A percentile compares a stretch with the other conserved stretches of the same genome.
These are phyloP conservation scores for Neolamprologus longior DNA, from an alignment of 2,113 vertebrate genomes.

Conservation along the genomic window DNA sequence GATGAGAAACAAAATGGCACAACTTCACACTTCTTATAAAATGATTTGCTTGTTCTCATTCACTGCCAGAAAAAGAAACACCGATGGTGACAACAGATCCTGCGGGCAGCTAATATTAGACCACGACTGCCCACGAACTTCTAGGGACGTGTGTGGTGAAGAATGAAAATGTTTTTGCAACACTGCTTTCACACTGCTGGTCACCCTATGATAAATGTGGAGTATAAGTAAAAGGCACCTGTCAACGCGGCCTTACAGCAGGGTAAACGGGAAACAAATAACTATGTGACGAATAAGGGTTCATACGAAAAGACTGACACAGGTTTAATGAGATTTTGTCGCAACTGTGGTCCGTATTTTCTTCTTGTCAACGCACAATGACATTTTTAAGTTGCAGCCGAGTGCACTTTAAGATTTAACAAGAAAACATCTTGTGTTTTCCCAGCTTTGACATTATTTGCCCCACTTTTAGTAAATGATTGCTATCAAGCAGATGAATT, in stretches of 20 bases:
- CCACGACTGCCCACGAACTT: neutral
- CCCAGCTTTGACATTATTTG: neutral
- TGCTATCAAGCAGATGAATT: neutral
- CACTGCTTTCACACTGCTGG: neutral
- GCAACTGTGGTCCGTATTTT: neutral
- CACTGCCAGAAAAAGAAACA: neutral
- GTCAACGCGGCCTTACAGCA: neutral
- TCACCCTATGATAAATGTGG: neutral
- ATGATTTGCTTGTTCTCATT: neutral
- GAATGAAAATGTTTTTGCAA: neutral
- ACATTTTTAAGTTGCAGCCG: neutral
- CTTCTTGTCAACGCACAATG: neutral
- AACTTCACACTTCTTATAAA: neutral
- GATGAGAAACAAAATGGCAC: neutral
- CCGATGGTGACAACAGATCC: neutral
- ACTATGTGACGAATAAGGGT: neutral
- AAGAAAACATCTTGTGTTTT: neutral
- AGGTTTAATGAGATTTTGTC: slow-evolving; percentile 22
- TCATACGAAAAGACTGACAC: neutral
- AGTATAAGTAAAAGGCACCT: neutral
- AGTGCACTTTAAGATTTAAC: neutral
- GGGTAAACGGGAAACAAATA: neutral
- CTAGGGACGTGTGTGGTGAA: neutral
- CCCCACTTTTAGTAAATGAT: neutral
- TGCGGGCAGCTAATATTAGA: neutral